Conservation (phyloP, 2,888 invertebrate genomes). For the Lycocerus yunnanus region DNA sequence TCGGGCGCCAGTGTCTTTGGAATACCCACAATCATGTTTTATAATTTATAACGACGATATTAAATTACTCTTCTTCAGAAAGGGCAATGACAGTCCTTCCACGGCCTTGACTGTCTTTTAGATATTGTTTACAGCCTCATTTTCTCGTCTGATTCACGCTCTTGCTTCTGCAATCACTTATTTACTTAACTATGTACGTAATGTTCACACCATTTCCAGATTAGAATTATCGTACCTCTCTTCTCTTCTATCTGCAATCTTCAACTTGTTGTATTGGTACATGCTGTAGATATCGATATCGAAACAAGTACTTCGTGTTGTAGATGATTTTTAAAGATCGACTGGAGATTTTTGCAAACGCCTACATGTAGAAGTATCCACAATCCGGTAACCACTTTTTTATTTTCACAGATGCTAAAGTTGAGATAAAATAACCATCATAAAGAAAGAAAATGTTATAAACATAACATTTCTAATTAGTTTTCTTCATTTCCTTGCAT, state of each 20-base stretch:
- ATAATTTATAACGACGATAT: slow-evolving; percentile 44
- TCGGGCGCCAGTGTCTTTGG: slow-evolving; percentile 38
- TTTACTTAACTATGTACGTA: slow-evolving; percentile 30
- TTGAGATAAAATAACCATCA: slow-evolving; percentile 1
- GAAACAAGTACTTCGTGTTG: slow-evolving; percentile 28
- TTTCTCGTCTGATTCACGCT: slow-evolving; percentile 45
- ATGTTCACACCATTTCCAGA: slow-evolving; percentile 24
- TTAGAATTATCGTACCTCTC: slow-evolving; percentile 31
- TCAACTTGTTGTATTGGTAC: slow-evolving; percentile 24
- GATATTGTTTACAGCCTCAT: slow-evolving; percentile 47
- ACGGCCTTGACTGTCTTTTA: slow-evolving; percentile 46
- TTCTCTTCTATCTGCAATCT: slow-evolving; percentile 28
- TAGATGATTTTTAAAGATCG: slow-evolving; percentile 16
- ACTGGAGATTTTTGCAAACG: slow-evolving; percentile 16
- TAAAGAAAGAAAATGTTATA: background rate
- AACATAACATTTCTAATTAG: background rate
- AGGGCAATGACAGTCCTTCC: slow-evolving; percentile 48
- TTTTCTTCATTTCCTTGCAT: background rate
- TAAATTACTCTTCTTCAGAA: slow-evolving; percentile 43
- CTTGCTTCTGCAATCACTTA: slow-evolving; percentile 27
- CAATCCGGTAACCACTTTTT: slow-evolving; percentile 9
- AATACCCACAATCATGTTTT: slow-evolving; percentile 40
- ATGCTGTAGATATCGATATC: slow-evolving; percentile 29
- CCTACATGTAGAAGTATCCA: slow-evolving; percentile 20
- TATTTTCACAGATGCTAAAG: background rate